Evolutionary conservation across 2,888 invertebrate species (phyloP), one percentile per base, ranked within the genome.

Genomic region (Drosophila mercatorum): DNA sequence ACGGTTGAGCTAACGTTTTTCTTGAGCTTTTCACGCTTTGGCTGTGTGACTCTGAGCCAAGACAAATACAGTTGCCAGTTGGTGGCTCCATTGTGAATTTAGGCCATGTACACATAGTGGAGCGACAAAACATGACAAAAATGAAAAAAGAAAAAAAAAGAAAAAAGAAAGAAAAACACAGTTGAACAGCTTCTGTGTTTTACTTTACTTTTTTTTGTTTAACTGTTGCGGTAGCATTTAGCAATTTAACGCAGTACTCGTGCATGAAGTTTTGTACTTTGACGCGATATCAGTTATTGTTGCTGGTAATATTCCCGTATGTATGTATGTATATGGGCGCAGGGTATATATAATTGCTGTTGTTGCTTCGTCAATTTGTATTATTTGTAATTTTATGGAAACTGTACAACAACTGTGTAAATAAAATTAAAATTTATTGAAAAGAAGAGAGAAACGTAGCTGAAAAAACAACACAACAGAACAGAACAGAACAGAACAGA

Each of bases 241-340:
- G 78, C 89, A 88, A 85, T 85, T 85, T 88, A 83, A 81, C 89
- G 89, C 75, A 83, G 84, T 81, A 86, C 85, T 85, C 89, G 85
- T 88, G 85, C 85, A 85, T 85, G 85, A 85, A 85, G 79, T 81
- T 80, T 65, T 78, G 83, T 81, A 80, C 81, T 86, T 83, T 85
- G 88, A 85, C 75, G 83, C 88, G 81, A 83, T 84, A 88, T 83
- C 88, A 88, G 83, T 80, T 79, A 70, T 76, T 74, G 44, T 49
- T 72, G 75, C 46, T 71, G 68, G 62, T 64, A 61, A 59, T 74
- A 68, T 79, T 79, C 69, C 70, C 63, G 66, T 66, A 74, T 61
- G 60, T 55, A 44, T 38, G 17, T 53, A 2, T 66, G 22, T 12
- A 34, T 46, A 69, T 74, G 46, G 44, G 43, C 17, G 46, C 51